These are phyloP conservation scores for Erethizon dorsatum DNA, from an alignment of 2,797 vertebrate genomes.

Conservation along the genomic window DNA sequence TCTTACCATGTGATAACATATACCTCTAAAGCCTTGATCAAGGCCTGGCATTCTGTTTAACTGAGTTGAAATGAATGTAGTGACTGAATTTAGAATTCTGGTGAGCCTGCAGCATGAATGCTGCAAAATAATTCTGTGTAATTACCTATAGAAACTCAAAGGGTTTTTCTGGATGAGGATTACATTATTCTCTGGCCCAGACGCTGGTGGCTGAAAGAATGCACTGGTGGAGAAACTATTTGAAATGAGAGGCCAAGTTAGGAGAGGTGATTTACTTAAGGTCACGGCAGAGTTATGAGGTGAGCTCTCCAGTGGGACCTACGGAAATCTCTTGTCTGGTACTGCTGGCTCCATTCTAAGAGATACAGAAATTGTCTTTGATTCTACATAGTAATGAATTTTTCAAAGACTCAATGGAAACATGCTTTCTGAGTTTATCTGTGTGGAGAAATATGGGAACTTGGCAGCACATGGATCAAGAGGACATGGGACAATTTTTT, in stretches of 20 bases:
- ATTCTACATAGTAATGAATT: neutral
- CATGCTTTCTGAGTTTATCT: neutral
- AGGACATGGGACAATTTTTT: neutral
- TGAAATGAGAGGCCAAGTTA: neutral
- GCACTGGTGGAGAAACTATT: neutral
- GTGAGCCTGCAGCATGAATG: neutral
- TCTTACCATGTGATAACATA: neutral
- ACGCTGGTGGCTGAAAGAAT: neutral
- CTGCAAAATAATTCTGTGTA: neutral
- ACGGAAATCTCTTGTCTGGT: neutral
- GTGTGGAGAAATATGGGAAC: neutral
- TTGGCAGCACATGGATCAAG: neutral
- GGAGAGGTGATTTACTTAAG: neutral
- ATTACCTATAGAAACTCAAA: neutral
- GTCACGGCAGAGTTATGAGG: neutral
- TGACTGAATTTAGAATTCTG: slow-evolving; percentile 12
- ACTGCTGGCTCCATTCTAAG: neutral
- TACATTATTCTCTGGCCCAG: neutral
- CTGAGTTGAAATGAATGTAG: neutral
- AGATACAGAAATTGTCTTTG: neutral
- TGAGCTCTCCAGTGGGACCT: neutral
- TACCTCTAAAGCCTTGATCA: neutral
- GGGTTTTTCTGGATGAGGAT: neutral
- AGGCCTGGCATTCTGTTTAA: neutral
- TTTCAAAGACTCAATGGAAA: neutral